These are phyloP conservation scores for Tautogolabrus adspersus DNA, from an alignment of 2,113 vertebrate genomes.

Conservation along the genomic window DNA sequence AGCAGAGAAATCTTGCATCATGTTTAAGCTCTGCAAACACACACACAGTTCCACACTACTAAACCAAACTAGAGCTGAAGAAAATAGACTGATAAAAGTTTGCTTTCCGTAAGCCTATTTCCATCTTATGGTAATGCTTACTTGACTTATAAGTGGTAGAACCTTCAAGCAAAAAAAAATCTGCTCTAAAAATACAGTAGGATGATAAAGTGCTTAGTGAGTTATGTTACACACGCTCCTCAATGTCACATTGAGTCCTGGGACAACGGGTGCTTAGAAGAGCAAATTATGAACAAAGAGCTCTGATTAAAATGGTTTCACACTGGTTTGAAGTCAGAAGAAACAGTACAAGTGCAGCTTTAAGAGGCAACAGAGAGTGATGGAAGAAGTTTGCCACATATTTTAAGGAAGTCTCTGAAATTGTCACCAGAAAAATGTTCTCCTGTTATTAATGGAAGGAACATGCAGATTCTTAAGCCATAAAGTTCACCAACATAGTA, in stretches of 20 bases:
- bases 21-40: constrained; percentile 23
- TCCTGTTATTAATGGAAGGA: too few relatives aligned
- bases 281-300: constrained; percentile 30
- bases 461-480: too few relatives aligned
- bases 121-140: constrained; percentile 13
- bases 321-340: constrained; percentile 14
- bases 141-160: constrained; percentile 44
- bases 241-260: constrained; percentile 38
- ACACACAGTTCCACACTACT: constrained; percentile 32
- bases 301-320: constrained; percentile 14
- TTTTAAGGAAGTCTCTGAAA: too few relatives aligned
- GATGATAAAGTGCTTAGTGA: constrained; percentile 77
- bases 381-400: too few relatives aligned
- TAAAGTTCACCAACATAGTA: too few relatives aligned
- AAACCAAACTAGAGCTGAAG: constrained; percentile 43
- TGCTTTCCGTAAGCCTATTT: constrained; percentile 23
- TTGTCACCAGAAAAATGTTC: too few relatives aligned
- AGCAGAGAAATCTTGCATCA: constrained; percentile 38
- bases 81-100: constrained; percentile 46
- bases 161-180: constrained; percentile 1
- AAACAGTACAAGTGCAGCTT: background rate
- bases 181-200: constrained; percentile 61
- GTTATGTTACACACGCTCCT: constrained; percentile 43
- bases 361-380: too few relatives aligned
- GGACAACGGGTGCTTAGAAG: constrained; percentile 59